phyloP scores from a whole-genome alignment of 2,888 invertebrate genomes.

The Melieria picta region DNA sequence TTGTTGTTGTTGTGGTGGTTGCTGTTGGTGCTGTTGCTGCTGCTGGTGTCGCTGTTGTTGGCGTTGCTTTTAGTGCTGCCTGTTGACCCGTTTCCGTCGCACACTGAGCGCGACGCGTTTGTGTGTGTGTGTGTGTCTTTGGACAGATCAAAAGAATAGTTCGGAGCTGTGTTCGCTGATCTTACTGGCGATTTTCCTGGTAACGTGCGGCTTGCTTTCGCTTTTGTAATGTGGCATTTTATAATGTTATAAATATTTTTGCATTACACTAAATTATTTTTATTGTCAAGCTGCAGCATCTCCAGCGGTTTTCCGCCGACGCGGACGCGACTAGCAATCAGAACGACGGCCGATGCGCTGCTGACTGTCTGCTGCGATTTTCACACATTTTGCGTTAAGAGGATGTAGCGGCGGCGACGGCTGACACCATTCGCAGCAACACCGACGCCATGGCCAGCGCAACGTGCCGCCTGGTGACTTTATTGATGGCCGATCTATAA shows the following conservation, averaged over 20 bases:
- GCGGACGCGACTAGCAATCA: not conserved
- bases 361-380: slow-evolving; percentile 18
- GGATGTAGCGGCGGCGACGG: slow-evolving; percentile 6
- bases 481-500: slow-evolving; percentile 33
- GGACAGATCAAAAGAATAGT: slow-evolving; percentile 10
- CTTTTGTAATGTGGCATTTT: slow-evolving; percentile 30
- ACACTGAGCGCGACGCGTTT: not conserved
- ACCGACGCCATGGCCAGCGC: not conserved
- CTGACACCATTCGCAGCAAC: slow-evolving; percentile 5
- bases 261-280: slow-evolving; percentile 35
- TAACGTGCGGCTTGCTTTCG: slow-evolving; percentile 16
- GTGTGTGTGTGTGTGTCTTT: not conserved
- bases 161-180: not conserved
- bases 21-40: no score
- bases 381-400: slow-evolving; percentile 28
- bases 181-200: not conserved
- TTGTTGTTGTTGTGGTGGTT: no score
- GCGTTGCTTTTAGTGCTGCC: not conserved
- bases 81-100: not conserved
- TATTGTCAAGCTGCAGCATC: slow-evolving; percentile 30
- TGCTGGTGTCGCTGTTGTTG: no score
- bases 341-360: not conserved
- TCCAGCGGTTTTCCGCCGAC: not conserved
- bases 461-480: slow-evolving; percentile 12
- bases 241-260: slow-evolving; percentile 34